Base-by-base conservation (phyloP, 2,797 vertebrate genomes). In the Sebastes oblongus region DNA sequence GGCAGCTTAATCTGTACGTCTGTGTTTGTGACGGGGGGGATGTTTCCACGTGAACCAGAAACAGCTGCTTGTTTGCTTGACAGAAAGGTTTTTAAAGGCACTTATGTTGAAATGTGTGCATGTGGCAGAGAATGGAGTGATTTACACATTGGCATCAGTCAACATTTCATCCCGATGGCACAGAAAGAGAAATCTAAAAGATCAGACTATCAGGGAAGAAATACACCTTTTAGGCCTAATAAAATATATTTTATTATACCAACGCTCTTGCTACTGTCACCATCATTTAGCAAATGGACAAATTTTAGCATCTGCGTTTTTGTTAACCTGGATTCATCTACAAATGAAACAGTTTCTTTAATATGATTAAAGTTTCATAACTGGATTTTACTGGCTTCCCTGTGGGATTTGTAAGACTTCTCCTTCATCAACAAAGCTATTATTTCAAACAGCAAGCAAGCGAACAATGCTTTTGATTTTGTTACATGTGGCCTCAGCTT, bases 401-500 rank as follows among this genome's bases (percentile, higher is more conserved):
- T 54, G 74, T 79, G 60, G 60, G 42, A 77, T 75, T 75, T 52
- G 13, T 27, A 18, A 46, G 30, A 78, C 22, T 80, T 80, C 50
- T 24, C 54, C 67, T 77, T 78, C 27, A 46, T 80, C 34, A n/a
- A 27, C 54, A 72, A 65, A 66, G 67, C 52, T 75, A 4, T 61
- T 42, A 16, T 62, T 82, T 75, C n/a, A 60, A 12, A 67, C 72
- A 65, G 52, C 56, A 75, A 56, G 22, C 25, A 16, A 36, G 11
- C 14, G 39, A 67, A 65, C 68, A 8, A 29, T 60, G 22, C 54
- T 88, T 81, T 54, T 75, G 25, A 83, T 67, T 50, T 6, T 65
- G 69, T 86, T 87, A 72, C 78, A 60, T 36, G 22, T 46, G 66
- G 42, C 58, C 77, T 16, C 20, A 56, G 74, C 72, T 72, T 77